These are phyloP conservation scores for Blennius ocellaris DNA, from an alignment of 2,113 vertebrate genomes.

Conservation along the genomic window DNA sequence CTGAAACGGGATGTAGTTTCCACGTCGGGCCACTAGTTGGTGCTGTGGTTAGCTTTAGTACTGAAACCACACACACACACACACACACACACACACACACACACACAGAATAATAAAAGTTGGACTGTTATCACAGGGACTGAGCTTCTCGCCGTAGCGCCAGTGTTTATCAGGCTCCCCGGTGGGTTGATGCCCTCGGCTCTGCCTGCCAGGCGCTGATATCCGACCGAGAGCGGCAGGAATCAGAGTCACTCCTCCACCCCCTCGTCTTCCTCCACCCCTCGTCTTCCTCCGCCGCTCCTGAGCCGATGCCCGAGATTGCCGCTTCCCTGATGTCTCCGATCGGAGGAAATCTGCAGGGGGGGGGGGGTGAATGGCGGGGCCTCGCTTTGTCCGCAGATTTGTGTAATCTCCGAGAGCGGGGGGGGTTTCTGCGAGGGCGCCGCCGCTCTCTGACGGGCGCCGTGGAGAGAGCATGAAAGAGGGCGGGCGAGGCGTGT, in stretches of 20 bases:
- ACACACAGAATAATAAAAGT: too few relatives aligned
- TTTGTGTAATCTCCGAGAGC: slow-evolving; percentile 35
- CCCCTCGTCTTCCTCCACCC: background rate
- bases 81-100: too few relatives aligned
- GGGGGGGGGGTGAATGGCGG: slow-evolving; percentile 6
- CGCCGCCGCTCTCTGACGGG: background rate
- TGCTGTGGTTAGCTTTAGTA: too few relatives aligned
- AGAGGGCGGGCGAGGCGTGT: background rate
- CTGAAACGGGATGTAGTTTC: too few relatives aligned
- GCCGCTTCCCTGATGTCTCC: slow-evolving; percentile 12
- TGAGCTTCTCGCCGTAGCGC: too few relatives aligned
- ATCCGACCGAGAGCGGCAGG: slow-evolving; percentile 1
- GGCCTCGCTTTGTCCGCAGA: slow-evolving; percentile 39
- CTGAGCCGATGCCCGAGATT: slow-evolving; percentile 33
- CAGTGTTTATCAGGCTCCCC: too few relatives aligned
- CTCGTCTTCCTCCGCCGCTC: background rate
- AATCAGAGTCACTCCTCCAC: slow-evolving; percentile 25
- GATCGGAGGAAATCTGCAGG: slow-evolving; percentile 36
- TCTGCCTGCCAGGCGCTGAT: slow-evolving; percentile 27
- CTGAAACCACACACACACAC: too few relatives aligned
- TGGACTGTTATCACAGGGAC: too few relatives aligned
- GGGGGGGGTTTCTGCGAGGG: slow-evolving; percentile 1
- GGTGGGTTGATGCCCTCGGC: slow-evolving; percentile 27
- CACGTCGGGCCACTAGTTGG: too few relatives aligned
- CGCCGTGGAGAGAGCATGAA: background rate